Percentiles rank a stretch among this genome's conserved stretches.
Conservation (phyloP, 2,113 vertebrate genomes). For the Corynorhinus townsendii region DNA sequence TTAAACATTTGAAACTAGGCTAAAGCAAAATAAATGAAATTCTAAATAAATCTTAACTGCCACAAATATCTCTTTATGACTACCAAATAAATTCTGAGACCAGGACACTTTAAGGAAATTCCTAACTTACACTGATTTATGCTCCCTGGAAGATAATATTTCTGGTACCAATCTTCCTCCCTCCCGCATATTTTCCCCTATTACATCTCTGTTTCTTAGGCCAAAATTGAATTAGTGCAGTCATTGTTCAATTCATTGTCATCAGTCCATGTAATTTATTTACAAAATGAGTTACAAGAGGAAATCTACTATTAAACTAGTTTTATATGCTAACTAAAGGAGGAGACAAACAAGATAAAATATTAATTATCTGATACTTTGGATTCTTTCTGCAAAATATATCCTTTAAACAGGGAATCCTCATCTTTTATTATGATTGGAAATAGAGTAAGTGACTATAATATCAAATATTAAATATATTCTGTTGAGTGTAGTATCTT, state of each 20-base stretch:
- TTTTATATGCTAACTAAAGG: slow-evolving; percentile 31
- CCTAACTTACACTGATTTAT: background rate
- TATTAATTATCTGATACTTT: background rate
- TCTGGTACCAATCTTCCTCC: background rate
- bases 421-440: slow-evolving; percentile 12
- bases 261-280: background rate
- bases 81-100: background rate
- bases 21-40: slow-evolving; percentile 25
- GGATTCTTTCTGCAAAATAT: background rate
- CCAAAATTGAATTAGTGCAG: background rate
- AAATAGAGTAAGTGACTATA: background rate
- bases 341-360: background rate
- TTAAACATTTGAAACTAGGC: background rate
- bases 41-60: background rate
- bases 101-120: background rate
- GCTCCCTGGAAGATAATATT: background rate
- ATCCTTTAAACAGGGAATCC: background rate
- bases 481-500: background rate
- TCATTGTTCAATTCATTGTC: background rate
- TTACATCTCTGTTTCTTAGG: background rate
- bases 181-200: background rate
- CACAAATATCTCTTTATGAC: background rate
- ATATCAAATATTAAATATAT: background rate
- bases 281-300: slow-evolving; percentile 15
- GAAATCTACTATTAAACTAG: background rate